phyloP scores from a whole-genome alignment of 2,888 invertebrate genomes.

The Alviniconcha strummeri region DNA sequence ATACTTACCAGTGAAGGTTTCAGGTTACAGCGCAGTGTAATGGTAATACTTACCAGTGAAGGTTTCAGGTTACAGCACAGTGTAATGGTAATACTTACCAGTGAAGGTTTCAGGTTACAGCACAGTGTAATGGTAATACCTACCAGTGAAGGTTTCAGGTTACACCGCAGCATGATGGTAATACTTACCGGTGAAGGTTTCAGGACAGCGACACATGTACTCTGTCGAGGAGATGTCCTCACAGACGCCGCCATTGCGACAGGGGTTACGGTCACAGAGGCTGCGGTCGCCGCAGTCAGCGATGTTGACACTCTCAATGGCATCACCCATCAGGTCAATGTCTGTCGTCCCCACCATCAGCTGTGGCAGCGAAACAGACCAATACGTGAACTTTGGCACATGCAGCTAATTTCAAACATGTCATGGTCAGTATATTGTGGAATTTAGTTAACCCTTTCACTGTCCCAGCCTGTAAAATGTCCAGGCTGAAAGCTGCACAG shows the following conservation, averaged over 20 bases:
- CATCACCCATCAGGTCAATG: conserved; percentile 81
- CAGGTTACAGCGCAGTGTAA: too few relatives aligned
- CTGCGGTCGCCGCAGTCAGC: conserved; percentile 80
- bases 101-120: conserved; percentile 46
- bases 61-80: too few relatives aligned
- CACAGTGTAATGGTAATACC: too few relatives aligned
- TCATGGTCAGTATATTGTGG: too few relatives aligned
- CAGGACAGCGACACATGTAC: conserved; percentile 78
- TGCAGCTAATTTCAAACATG: too few relatives aligned
- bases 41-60: too few relatives aligned
- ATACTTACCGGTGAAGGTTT: conserved; percentile 63
- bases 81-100: too few relatives aligned
- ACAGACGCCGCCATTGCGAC: conserved; percentile 82
- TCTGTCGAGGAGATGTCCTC: conserved; percentile 76
- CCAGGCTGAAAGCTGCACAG: too few relatives aligned
- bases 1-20: too few relatives aligned
- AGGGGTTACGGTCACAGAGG: conserved; percentile 77
- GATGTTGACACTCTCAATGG: conserved; percentile 87
- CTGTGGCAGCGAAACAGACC: conserved; percentile 72
- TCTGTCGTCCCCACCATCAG: conserved; percentile 81
- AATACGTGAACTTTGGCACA: too few relatives aligned
- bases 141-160: conserved; percentile 46
- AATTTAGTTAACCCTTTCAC: too few relatives aligned
- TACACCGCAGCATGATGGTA: background rate
- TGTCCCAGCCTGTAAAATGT: too few relatives aligned